Base-by-base conservation (phyloP, 2,888 invertebrate genomes). In the Sinotaia quadrata region DNA sequence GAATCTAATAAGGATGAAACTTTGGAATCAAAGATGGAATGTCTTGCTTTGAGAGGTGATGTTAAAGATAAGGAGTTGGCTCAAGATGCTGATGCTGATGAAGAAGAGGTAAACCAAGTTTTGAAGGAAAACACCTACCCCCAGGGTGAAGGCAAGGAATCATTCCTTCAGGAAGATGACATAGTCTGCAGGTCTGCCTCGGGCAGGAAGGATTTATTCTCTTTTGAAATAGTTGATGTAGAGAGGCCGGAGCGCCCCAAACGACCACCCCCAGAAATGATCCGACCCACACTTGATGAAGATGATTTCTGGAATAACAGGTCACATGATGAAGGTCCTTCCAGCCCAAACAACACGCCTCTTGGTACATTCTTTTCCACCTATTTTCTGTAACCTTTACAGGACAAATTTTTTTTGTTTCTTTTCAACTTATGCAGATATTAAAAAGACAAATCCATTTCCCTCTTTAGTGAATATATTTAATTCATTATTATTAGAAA, bases 291-390 rank as follows among this genome's bases (percentile, higher is more conserved):
- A 56, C 68, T 73, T 24, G 62, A 41, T 33, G 47, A 67, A 59
- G 70, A 52, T 33, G 41, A 52, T 51, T 36, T 59, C 37, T 33
- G 59, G 37, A 8, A 24, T 8, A n/a, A 41, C 15, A 36, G 37
- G 12, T 34, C 58, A 18, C 21, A 27, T n/a, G 34, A 15, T 4
- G 37, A 12, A 21, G 37, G 84, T 66, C 85, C 87, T 24, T 81
- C 84, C 18, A 86, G 85, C 24, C 86, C 85, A 5, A 84, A 81
- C 68, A 87, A 85, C 78, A 87, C 86, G 4, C 86, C 83, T 18
- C 78, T 81, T 72, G 85, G 84, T 85, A n/a, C n/a, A n/a, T n/a
- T n/a, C n/a, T n/a, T n/a, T n/a, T n/a, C n/a, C n/a, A n/a, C n/a
- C n/a, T n/a, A n/a, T n/a, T n/a, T n/a, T n/a, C n/a, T n/a, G n/a